Conservation (phyloP, 2,113 vertebrate genomes). For the Sinocyclocheilus anophthalmus region DNA sequence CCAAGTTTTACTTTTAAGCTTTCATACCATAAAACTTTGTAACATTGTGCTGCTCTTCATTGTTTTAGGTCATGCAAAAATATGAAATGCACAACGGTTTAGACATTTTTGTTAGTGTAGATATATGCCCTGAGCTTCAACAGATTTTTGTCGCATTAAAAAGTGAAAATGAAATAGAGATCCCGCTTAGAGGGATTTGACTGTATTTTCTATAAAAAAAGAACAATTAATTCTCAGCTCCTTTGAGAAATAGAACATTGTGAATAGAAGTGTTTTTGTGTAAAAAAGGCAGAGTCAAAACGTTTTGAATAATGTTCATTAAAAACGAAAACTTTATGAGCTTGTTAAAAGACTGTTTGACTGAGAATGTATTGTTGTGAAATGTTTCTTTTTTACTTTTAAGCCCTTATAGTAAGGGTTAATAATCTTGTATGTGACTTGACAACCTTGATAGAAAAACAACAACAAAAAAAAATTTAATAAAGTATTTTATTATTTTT, state of each 20-base stretch:
- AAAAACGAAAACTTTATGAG: constrained; percentile 31
- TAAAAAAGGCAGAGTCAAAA: constrained; percentile 22
- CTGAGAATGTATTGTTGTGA: constrained; percentile 53
- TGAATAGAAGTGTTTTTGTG: constrained; percentile 10
- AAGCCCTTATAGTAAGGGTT: constrained; percentile 62
- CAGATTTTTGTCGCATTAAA: constrained; percentile 26
- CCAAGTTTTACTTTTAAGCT: constrained; percentile 16
- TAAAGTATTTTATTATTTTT: constrained; percentile 64
- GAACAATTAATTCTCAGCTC: constrained; percentile 28
- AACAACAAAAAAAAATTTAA: constrained; percentile 47
- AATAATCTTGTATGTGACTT: constrained; percentile 48
- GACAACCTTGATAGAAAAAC: constrained; percentile 45
- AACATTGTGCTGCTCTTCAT: constrained; percentile 40
- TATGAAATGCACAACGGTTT: constrained; percentile 41
- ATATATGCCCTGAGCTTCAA: constrained; percentile 1
- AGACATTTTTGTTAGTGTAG: constrained; percentile 38
- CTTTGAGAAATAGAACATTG: constrained; percentile 31
- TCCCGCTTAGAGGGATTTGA: constrained; percentile 36
- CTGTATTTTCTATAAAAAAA: constrained; percentile 43
- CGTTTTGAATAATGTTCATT: constrained; percentile 38
- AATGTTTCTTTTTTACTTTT: constrained; percentile 39
- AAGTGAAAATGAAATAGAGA: constrained; percentile 23
- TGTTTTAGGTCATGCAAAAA: constrained; percentile 23
- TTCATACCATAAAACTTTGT: constrained; percentile 25
- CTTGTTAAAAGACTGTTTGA: constrained; percentile 43